Conservation (phyloP, 2,797 vertebrate species). For the Chloroceryle inda region DNA sequence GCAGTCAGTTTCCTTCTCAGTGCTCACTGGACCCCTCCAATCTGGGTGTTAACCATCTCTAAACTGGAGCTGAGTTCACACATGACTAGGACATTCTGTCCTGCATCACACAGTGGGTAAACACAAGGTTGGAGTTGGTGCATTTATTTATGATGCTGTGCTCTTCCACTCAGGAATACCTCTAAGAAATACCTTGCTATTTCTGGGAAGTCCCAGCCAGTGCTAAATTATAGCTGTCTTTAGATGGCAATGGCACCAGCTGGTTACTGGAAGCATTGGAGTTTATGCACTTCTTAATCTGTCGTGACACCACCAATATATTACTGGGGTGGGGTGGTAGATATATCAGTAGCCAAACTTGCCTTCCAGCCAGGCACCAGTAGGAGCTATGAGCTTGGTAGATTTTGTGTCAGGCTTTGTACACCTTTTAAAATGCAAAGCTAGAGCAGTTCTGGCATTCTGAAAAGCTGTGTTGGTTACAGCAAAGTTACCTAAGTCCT, state of each 20-base stretch:
- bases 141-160: background rate
- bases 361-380: background rate
- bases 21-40: background rate
- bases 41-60: background rate
- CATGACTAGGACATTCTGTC: background rate
- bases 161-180: background rate
- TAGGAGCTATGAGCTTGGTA: background rate
- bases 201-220: background rate
- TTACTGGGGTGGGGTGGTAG: background rate
- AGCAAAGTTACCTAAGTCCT: background rate
- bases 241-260: background rate
- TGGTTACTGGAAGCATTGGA: background rate
- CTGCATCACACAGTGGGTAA: background rate
- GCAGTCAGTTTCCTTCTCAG: background rate
- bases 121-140: background rate
- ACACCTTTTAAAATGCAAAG: background rate
- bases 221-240: background rate
- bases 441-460: background rate
- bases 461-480: background rate
- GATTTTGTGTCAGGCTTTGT: background rate
- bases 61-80: background rate
- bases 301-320: background rate
- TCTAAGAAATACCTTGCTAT: background rate
- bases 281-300: constrained; percentile 6
- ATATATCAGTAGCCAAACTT: constrained; percentile 18